phyloP scores from a whole-genome alignment of 1,140 invertebrate species.

The Nephila pilipes region DNA sequence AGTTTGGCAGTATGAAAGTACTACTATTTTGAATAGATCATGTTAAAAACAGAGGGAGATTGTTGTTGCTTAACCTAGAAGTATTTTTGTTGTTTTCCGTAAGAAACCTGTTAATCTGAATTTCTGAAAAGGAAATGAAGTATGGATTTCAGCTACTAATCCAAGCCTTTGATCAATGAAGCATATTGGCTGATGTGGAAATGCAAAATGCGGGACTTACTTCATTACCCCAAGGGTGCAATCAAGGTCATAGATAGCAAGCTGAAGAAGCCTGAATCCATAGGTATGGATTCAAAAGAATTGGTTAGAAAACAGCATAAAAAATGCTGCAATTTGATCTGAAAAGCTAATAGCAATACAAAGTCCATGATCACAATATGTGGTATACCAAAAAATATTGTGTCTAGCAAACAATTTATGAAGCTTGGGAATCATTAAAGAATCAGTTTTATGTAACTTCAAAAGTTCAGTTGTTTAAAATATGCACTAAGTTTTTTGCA shows the following conservation, averaged over 20 bases:
- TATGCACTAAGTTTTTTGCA: too few species aligned
- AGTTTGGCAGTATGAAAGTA: too few species aligned
- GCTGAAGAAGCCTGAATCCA: background rate
- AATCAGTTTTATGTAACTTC: slow-evolving; percentile 1
- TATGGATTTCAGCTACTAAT: too few species aligned
- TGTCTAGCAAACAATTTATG: slow-evolving; percentile 38
- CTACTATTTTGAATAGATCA: too few species aligned
- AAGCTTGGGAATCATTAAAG: slow-evolving; percentile 62
- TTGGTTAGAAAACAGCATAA: background rate
- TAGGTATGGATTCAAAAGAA: background rate
- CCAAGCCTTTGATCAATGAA: too few species aligned
- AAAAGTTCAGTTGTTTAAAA: background rate
- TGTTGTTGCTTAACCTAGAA: too few species aligned
- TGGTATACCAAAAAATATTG: slow-evolving; percentile 67
- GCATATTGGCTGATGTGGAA: too few species aligned
- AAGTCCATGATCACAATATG: slow-evolving; percentile 62
- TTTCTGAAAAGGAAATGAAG: too few species aligned
- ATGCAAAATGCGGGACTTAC: too few species aligned
- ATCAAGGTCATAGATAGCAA: slow-evolving; percentile 38
- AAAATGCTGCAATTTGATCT: background rate
- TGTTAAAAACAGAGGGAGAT: too few species aligned
- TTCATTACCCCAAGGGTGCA: background rate
- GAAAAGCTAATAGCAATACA: slow-evolving; percentile 56
- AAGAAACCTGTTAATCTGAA: too few species aligned
- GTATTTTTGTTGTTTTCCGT: too few species aligned